These are phyloP conservation scores for Drosophila orosa DNA, from an alignment of 1,140 invertebrate genomes.

Conservation along the genomic window DNA sequence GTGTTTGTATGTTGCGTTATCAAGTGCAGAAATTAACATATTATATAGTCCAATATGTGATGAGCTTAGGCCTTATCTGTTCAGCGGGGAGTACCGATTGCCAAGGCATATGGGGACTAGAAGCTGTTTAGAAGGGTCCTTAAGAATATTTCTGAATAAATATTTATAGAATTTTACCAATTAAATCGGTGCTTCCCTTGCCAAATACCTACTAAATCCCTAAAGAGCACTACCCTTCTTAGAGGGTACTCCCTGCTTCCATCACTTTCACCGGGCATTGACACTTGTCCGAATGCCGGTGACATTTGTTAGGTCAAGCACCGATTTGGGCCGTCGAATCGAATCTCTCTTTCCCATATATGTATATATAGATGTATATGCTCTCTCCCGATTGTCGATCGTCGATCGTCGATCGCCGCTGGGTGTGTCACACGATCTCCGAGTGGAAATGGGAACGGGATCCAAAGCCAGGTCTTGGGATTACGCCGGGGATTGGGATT, in stretches of 20 bases:
- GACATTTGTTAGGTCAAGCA: conserved; percentile 77
- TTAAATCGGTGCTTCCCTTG: too few species aligned
- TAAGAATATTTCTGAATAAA: background rate
- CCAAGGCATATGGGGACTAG: background rate
- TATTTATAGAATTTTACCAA: too few species aligned
- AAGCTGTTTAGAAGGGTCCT: background rate
- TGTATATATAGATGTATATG: background rate
- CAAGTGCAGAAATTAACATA: conserved; percentile 77
- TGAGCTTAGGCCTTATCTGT: conserved; percentile 37
- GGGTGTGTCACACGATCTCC: conserved; percentile 58
- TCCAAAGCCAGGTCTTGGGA: conserved; percentile 20
- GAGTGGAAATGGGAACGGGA: conserved; percentile 21
- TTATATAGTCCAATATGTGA: conserved; percentile 27
- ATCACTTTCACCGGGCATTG: conserved; percentile 25
- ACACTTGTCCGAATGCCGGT: conserved; percentile 56
- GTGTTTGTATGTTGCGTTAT: conserved; percentile 54
- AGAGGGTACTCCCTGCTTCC: conserved; percentile 36
- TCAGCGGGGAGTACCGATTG: conserved; percentile 6
- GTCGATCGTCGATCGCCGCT: conserved; percentile 29
- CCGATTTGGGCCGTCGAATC: conserved; percentile 59
- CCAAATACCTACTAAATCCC: background rate
- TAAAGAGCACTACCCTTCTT: too few species aligned
- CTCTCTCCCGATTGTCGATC: conserved; percentile 25
- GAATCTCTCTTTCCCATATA: conserved; percentile 38
- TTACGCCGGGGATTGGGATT: conserved; percentile 36